These are phyloP conservation scores for Myzus persicae DNA, from an alignment of 1,140 invertebrate species.

Conservation along the genomic window DNA sequence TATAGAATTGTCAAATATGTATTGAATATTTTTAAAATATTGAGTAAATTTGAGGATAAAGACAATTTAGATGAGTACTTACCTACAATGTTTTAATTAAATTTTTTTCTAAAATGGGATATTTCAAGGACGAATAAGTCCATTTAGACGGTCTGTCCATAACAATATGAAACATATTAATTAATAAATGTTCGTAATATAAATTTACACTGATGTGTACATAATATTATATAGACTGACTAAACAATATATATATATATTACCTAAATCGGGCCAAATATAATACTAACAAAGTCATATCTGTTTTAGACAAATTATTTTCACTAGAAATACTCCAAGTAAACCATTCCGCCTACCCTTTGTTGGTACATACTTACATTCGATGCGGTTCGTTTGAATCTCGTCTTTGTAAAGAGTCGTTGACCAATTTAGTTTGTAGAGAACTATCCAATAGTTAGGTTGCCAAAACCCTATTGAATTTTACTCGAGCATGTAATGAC, in stretches of 20 bases:
- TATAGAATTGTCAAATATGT: neutral
- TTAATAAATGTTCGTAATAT: neutral
- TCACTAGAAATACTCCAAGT: neutral
- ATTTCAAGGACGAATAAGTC: too few relatives aligned
- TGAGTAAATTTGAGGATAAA: neutral
- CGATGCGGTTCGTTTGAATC: neutral
- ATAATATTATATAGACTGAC: too few relatives aligned
- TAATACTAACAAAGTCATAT: neutral
- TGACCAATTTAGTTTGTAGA: neutral
- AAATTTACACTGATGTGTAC: neutral
- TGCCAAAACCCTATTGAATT: neutral
- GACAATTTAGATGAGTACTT: too few relatives aligned
- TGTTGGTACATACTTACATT: neutral
- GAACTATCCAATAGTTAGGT: neutral
- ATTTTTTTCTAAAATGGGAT: too few relatives aligned
- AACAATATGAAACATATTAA: too few relatives aligned
- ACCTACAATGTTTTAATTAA: too few relatives aligned
- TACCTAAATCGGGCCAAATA: too few relatives aligned
- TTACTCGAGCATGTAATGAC: neutral
- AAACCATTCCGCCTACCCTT: neutral
- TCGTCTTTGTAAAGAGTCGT: neutral
- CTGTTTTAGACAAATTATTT: neutral
- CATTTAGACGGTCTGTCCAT: neutral
- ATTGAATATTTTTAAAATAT: neutral
- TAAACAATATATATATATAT: neutral